Conservation (phyloP, 2,797 vertebrate species). For the Cichlasoma orientale region DNA sequence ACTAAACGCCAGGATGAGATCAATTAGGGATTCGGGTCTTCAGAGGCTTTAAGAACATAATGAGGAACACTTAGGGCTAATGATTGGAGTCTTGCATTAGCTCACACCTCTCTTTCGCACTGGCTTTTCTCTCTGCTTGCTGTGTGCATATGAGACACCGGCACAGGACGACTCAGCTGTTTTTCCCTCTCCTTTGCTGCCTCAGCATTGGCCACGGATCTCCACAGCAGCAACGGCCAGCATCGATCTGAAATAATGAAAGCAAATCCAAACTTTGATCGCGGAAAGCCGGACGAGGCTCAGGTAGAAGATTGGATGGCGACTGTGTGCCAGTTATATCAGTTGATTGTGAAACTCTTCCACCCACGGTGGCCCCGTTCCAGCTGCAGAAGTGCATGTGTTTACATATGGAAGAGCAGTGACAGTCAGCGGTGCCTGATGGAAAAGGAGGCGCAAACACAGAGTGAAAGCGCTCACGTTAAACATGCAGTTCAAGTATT, state of each 20-base stretch:
- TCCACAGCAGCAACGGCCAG: slow-evolving; percentile 54
- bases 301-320: neutral
- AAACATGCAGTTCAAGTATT: no score
- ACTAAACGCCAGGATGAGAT: slow-evolving; percentile 72
- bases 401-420: neutral
- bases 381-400: neutral
- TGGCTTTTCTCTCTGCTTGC: slow-evolving; percentile 24
- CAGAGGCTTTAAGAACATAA: slow-evolving; percentile 79
- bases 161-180: slow-evolving; percentile 62
- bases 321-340: neutral
- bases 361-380: neutral
- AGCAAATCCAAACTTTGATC: slow-evolving; percentile 78
- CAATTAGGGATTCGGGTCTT: slow-evolving; percentile 77
- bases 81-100: slow-evolving; percentile 71
- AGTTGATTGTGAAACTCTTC: slow-evolving; percentile 16
- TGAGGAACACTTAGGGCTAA: slow-evolving; percentile 81
- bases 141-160: slow-evolving; percentile 63
- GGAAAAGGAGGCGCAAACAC: neutral
- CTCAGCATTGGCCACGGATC: slow-evolving; percentile 71
- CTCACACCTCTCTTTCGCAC: slow-evolving; percentile 38
- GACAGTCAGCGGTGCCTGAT: neutral
- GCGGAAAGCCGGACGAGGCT: slow-evolving; percentile 41
- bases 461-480: neutral
- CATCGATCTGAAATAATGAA: slow-evolving; percentile 79
- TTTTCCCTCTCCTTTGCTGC: slow-evolving; percentile 67